phyloP scores from a whole-genome alignment of 2,113 vertebrate genomes.

The Sturnira hondurensis region DNA sequence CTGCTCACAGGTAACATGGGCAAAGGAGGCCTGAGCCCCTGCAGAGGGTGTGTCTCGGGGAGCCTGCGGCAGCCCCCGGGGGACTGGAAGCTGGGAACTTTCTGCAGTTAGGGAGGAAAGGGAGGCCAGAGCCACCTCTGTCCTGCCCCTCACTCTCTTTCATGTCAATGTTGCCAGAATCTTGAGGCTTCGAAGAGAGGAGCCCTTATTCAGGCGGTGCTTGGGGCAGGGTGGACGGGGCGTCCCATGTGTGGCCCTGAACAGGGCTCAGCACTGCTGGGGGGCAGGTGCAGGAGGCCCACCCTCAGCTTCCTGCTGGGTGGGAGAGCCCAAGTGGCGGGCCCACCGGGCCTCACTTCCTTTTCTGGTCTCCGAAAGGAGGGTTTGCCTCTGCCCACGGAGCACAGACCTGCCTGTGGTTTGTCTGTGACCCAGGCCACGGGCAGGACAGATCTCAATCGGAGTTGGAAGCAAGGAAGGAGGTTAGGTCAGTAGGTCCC shows the following conservation, averaged over 20 bases:
- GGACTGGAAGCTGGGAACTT: not conserved
- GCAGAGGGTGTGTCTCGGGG: not conserved
- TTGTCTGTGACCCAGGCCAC: not conserved
- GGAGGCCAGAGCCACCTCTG: not conserved
- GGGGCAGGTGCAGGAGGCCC: not conserved
- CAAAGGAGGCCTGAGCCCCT: not conserved
- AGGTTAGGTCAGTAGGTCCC: not conserved
- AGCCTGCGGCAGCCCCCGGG: not conserved
- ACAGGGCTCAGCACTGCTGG: not conserved
- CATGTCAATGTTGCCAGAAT: not conserved
- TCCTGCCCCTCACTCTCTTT: not conserved
- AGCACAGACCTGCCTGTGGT: not conserved
- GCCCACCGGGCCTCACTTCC: not conserved
- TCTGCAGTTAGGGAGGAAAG: not conserved
- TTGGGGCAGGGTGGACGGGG: not conserved
- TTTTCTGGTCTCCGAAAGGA: not conserved
- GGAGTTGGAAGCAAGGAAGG: not conserved
- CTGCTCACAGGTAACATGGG: not conserved
- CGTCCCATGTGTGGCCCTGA: not conserved
- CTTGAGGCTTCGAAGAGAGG: not conserved
- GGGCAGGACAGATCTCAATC: not conserved
- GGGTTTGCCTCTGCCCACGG: too few species aligned
- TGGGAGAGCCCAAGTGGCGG: not conserved
- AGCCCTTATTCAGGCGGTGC: not conserved
- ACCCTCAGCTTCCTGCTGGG: not conserved